Evolutionary conservation across 2,797 vertebrate species (phyloP), one percentile per base, ranked within the genome.

Genomic region (Myotis findleyi): DNA sequence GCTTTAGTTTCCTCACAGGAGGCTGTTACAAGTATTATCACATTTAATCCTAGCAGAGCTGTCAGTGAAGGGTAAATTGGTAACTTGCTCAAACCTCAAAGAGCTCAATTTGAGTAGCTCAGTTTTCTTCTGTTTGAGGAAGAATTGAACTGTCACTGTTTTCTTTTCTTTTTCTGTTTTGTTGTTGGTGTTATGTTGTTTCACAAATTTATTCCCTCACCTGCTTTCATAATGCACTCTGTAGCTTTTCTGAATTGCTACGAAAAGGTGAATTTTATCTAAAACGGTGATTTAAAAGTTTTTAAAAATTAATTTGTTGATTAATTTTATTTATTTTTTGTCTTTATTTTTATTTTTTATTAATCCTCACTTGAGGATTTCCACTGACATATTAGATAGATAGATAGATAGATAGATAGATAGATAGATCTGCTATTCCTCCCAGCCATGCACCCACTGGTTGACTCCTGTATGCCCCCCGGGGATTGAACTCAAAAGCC

Each of bases 161-260:
- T 9, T 27, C 6, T 41, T 62, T 23, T 68, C 57, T n/a, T 27
- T 80, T 11, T 5, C 11, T 47, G 5, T 66, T n/a, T 79, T 71
- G 64, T 64, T 64, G 36, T 36, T 23, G 30, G 30, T 57, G 69
- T 76, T 44, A 64, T 76, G 38, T 55, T 87, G 27, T 89, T 93
- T 71, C 30, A 41, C n/a, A 90, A 53, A 72, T 87, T 85, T 23
- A 23, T 55, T 76, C 66, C 30, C 36, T 72, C 6, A 44, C 16
- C 41, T 73, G 55, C 72, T 85, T 71, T 95, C 18, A 41, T 49
- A 53, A 44, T 51, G 30, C 6, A 49, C 57, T 92, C 55, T 72
- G 7, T 81, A 89, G 5, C 51, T 83, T 94, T 93, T 91, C 80
- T 33, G 10, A 91, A 69, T 69, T 71, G 62, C 51, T n/a, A 38